Evolutionary conservation across 2,797 vertebrate genomes (phyloP), one percentile per base, ranked within the genome.

Genomic region (Neomorphus geoffroyi): DNA sequence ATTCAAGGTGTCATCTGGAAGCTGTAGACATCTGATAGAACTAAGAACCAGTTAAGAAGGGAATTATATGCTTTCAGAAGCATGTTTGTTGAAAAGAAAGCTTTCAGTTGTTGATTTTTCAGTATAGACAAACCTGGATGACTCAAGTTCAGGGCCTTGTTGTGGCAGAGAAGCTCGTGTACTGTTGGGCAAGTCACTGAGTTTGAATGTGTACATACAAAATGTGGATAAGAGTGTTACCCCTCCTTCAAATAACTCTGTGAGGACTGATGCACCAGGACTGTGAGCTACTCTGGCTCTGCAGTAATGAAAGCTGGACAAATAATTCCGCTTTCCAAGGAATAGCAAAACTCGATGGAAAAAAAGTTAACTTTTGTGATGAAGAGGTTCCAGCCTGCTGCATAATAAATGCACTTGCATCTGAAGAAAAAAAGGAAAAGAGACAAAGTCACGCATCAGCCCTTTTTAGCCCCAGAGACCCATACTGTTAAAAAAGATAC

Each of bases 401-500:
- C 45, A 18, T 72, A 86, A 92, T 90, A 95, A 43, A 74, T 61
- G 48, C 19, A 18, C 67, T 88, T 83, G 21, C 12, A 83, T 69
- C 56, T 70, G 56, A 53, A 4, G 18, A 57, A 91, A 79, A 77
- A 75, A 56, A 50, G 7, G 18, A 54, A 82, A 39, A 72, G 58
- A 56, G 37, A 27, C 23, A 33, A 74, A 93, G 90, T 91, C 92
- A 91, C 0, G 9, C 93, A 88, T 61, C 69, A 94, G 72, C 53
- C 83, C 61, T 71, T 92, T 90, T 78, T 86, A 87, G 71, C 84
- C 81, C 78, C 51, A 95, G 87, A 95, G 90, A 94, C 78, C 88
- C 64, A 62, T 33, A 86, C 90, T 92, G 71, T 77, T 97, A 79
- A 95, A 89, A 89, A 95, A 94, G 82, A 95, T 93, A 65, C 91